phyloP scores from a whole-genome alignment of 2,888 invertebrate species.

The Cepaea hortensis region DNA sequence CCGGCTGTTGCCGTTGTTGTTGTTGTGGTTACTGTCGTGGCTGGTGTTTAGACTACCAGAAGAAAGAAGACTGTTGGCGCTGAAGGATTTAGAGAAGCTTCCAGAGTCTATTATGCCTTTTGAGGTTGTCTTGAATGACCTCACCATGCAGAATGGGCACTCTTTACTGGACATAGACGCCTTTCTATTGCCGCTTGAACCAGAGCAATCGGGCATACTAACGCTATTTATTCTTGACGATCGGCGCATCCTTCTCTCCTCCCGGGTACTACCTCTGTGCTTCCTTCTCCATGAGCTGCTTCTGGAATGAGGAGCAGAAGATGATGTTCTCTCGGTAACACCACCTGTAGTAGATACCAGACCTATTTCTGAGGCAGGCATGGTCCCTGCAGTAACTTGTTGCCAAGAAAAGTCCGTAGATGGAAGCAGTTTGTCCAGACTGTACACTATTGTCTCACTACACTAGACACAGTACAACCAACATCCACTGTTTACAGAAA shows the following conservation, averaged over 20 bases:
- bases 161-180: constrained; percentile 4
- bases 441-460: not conserved
- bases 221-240: constrained; percentile 29
- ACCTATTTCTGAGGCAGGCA: constrained; percentile 3
- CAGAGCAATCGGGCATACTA: constrained; percentile 38
- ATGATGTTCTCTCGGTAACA: not conserved
- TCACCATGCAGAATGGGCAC: constrained; percentile 79
- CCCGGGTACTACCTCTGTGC: constrained; percentile 25
- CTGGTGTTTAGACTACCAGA: constrained; percentile 91
- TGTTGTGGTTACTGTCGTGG: constrained; percentile 89
- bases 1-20: constrained; percentile 83
- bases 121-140: constrained; percentile 95
- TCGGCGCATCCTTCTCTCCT: constrained; percentile 20
- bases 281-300: constrained; percentile 33
- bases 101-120: constrained; percentile 85
- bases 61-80: constrained; percentile 43
- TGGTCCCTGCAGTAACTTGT: not conserved
- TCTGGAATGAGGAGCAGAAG: constrained; percentile 34
- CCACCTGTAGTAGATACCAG: not conserved
- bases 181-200: not conserved
- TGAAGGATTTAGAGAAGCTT: constrained; percentile 42
- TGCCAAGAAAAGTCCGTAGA: too few species aligned
- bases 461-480: not conserved
- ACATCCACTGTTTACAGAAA: not conserved
- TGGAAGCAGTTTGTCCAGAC: too few species aligned